Base-by-base conservation (phyloP, 2,113 vertebrate species). In the Sceloporus undulatus region DNA sequence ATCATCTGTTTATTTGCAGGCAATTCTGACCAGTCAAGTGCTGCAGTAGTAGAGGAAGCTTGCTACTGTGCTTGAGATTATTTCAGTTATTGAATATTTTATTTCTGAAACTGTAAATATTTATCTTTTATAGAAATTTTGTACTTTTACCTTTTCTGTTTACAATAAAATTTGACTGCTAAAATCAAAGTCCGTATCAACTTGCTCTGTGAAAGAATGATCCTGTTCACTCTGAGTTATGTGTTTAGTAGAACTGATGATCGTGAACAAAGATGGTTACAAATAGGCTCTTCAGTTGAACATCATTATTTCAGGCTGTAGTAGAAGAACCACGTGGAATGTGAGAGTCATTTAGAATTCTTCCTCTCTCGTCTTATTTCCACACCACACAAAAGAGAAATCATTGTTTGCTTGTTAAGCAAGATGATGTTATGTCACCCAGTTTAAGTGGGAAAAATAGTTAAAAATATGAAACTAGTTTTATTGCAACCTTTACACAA, bases 401-500 rank as follows among this genome's bases (percentile, higher is more conserved):
- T 62, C 13, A 34, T 34, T 34, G 18, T 62, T 62, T 62, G 59
- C 18, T 18, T 62, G 10, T 48, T 62, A 62, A 21, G 27, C 27
- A 29, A 71, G 8, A 9, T n/a, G 48, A 40, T 48, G 38, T 65
- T 5, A 4, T 29, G 23, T 23, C 19, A 59, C 10, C 19, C 11
- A n/a, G n/a, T 25, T 87, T 40, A 48, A 59, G 25, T 18, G 77
- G 74, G 62, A 34, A 88, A 84, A 42, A 14, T n/a, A 52, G 13
- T 8, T 88, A 86, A 84, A 82, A 91, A 90, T 70, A 91, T 82
- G 91, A 94, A 96, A 94, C 27, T 8, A 89, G 84, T 91, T 96
- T 97, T 95, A 96, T 96, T 97, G 92, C 93, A 75, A 89, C 91
- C 94, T 86, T 94, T 91, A 94, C 94, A 94, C 82, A 94, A 79